These are phyloP conservation scores for Phyllostomus discolor DNA, from an alignment of 2,113 vertebrate species.

Conservation along the genomic window DNA sequence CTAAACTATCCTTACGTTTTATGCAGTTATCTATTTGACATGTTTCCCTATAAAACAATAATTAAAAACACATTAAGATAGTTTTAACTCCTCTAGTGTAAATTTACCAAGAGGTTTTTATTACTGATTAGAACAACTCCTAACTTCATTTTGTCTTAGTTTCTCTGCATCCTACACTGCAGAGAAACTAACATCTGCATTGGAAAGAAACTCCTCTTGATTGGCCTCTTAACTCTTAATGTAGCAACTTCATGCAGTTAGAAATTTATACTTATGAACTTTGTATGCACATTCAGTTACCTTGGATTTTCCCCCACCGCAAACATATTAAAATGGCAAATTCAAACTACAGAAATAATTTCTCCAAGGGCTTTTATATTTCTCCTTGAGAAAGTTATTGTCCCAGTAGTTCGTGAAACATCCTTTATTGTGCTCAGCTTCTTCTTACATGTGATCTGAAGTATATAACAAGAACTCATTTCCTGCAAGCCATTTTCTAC, in stretches of 20 bases:
- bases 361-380: neutral
- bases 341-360: neutral
- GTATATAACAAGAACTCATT: neutral
- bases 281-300: neutral
- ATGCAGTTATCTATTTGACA: neutral
- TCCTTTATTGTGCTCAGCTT: neutral
- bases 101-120: neutral
- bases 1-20: neutral
- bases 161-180: neutral
- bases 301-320: neutral
- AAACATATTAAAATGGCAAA: neutral
- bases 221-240: neutral
- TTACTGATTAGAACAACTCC: neutral
- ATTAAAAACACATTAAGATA: neutral
- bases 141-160: neutral
- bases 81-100: neutral
- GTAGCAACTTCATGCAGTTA: neutral
- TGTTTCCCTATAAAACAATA: neutral
- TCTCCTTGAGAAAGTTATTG: neutral
- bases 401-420: neutral
- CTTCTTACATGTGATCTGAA: neutral
- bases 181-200: too few relatives aligned
- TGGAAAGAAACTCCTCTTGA: neutral
- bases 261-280: neutral
- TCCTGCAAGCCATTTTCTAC: neutral